A percentile compares a stretch with the other conserved stretches of the same genome.
These are phyloP conservation scores for Hypena proboscidalis DNA, from an alignment of 2,888 invertebrate species.

Conservation along the genomic window DNA sequence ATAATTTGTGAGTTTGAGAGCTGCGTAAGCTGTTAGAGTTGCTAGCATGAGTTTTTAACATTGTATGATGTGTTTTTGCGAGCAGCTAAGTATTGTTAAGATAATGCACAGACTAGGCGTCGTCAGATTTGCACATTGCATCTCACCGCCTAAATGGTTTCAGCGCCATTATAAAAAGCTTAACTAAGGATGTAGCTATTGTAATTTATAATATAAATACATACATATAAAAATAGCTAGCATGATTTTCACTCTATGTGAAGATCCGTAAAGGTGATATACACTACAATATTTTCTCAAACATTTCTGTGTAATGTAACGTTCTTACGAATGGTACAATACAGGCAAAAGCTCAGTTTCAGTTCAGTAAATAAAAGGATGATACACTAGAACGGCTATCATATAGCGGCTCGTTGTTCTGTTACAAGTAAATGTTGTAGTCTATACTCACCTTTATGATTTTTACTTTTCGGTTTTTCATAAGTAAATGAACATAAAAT, in stretches of 20 bases:
- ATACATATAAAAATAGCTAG: constrained; percentile 18
- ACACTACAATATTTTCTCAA: too few species aligned
- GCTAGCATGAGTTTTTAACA: constrained; percentile 28
- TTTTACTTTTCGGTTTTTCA: constrained; percentile 27
- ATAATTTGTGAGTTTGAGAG: constrained; percentile 11
- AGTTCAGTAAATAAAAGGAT: too few species aligned
- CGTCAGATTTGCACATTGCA: constrained; percentile 5
- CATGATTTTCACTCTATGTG: constrained; percentile 22
- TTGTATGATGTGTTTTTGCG: constrained; percentile 11
- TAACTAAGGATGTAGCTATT: constrained; percentile 15
- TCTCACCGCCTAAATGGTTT: constrained; percentile 11
- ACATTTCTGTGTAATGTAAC: too few species aligned
- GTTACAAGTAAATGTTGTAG: too few species aligned
- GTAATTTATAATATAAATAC: constrained; percentile 17
- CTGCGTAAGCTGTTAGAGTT: constrained; percentile 24
- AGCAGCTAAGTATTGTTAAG: constrained; percentile 10
- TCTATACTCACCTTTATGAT: too few species aligned
- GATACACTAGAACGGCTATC: too few species aligned
- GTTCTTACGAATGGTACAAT: too few species aligned
- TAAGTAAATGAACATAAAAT: constrained; percentile 18
- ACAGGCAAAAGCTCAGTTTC: too few species aligned
- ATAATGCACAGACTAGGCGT: constrained; percentile 1
- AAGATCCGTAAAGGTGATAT: too few species aligned
- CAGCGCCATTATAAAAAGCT: constrained; percentile 21
- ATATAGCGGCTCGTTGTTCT: too few species aligned